Evolutionary conservation across 2,888 invertebrate genomes (phyloP), one percentile per base, ranked within the genome.

Genomic region (Cyaniris semiargus): DNA sequence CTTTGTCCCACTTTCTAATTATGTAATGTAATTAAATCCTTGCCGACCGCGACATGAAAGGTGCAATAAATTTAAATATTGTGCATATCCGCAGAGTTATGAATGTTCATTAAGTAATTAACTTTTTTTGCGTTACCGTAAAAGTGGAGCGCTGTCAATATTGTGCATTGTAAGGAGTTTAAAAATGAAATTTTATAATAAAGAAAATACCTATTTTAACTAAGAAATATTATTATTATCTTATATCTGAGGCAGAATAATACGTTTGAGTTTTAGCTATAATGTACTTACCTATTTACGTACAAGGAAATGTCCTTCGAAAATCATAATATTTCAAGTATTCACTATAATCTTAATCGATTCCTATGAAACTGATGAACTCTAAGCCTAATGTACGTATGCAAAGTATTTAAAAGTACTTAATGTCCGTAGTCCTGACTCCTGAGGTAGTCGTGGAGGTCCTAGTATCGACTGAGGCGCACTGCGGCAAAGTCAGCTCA

Each of bases 381-480:
- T n/a, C n/a, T 21, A 1, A n/a, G 6, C 1, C n/a, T 56, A 56
- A n/a, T 56, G 5, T 56, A 7, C 7, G 56, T 18, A 53, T 21
- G 10, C 23, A 23, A 60, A 23, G 0, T 23, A 23, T 21, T 60
- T 1, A 60, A 60, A 60, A 60, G 5, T 23, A 23, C 3, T n/a
- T 13, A n/a, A n/a, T 60, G 60, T 60, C 60, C 60, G 3, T 70
- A 70, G n/a, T 71, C 38, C 38, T 6, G 6, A 34, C 0, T 34
- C 27, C 27, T 38, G 38, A 15, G 13, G 27, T 66, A 18, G 8
- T 71, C 18, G 21, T 71, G 34, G 71, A 38, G 38, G 21, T 21
- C 71, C 71, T 72, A 23, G 38, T 72, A 72, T 72, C 72, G 72
- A 72, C 44, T 72, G 72, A 72, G 72, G 72, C 72, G 72, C 72